Percentiles rank a stretch among this genome's conserved stretches.
Conservation (phyloP, 2,888 invertebrate species). For the Drosophila suboccidentalis region DNA sequence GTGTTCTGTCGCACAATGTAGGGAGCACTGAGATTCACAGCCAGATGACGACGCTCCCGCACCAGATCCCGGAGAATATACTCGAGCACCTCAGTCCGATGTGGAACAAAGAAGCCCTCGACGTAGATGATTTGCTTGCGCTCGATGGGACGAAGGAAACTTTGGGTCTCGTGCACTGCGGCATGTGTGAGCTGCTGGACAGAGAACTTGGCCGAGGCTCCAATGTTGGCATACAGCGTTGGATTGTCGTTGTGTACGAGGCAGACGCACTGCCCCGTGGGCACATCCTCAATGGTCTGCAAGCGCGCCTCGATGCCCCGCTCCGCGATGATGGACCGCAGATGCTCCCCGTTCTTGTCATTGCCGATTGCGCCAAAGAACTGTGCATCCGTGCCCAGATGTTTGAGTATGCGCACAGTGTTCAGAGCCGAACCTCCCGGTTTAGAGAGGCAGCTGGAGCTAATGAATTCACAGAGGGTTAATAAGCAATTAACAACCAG, state of each 20-base stretch:
- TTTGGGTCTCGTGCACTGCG: constrained; percentile 56
- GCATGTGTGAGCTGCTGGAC: constrained; percentile 78
- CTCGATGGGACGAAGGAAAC: constrained; percentile 76
- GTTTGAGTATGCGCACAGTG: constrained; percentile 86
- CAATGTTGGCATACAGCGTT: constrained; percentile 87
- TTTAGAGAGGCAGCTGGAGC: constrained; percentile 53
- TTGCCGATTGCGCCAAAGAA: constrained; percentile 87
- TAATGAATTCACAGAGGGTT: constrained; percentile 24
- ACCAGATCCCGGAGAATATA: constrained; percentile 86
- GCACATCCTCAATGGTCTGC: constrained; percentile 78
- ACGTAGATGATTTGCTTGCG: constrained; percentile 86
- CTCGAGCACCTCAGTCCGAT: constrained; percentile 85
- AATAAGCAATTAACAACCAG: constrained; percentile 26
- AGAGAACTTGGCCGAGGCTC: constrained; percentile 86
- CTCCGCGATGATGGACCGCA: constrained; percentile 84
- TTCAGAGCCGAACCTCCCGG: constrained; percentile 87
- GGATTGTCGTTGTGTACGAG: constrained; percentile 86
- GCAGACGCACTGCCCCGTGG: constrained; percentile 87
- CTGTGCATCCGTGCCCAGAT: constrained; percentile 84
- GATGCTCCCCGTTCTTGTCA: constrained; percentile 85
- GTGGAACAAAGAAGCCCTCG: constrained; percentile 88
- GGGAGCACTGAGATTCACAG: constrained; percentile 87
- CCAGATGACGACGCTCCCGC: constrained; percentile 84
- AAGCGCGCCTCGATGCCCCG: constrained; percentile 85
- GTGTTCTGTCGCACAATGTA: constrained; percentile 86